Evolutionary conservation across 2,888 invertebrate species (phyloP).

Genomic region (Rhagonycha lutea): DNA sequence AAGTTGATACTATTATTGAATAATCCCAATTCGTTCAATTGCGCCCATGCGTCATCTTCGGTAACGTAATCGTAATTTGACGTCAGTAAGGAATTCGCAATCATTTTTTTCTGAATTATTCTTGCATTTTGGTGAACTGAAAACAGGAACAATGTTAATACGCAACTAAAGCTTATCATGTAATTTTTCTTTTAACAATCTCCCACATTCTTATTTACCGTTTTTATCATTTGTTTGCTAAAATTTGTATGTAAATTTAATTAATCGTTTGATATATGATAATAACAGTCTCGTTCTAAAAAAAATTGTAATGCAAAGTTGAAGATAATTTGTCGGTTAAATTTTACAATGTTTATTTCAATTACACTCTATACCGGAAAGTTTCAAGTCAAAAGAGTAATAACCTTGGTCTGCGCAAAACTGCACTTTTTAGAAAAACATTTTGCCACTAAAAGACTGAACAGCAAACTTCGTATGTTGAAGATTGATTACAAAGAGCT

Average conservation of each 20-base stretch:
- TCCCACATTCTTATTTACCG: slow-evolving; percentile 18
- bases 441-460: no score
- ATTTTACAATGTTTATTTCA: not conserved
- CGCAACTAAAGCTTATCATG: slow-evolving; percentile 16
- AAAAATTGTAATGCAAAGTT: slow-evolving; percentile 1
- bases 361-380: not conserved
- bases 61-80: slow-evolving; percentile 6
- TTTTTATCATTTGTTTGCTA: slow-evolving; percentile 25
- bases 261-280: slow-evolving; percentile 15
- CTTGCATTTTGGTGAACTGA: not conserved
- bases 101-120: not conserved
- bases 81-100: not conserved
- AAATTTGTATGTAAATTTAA: slow-evolving; percentile 26
- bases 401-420: not conserved
- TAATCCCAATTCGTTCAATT: slow-evolving; percentile 15
- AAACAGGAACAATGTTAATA: not conserved
- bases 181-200: slow-evolving; percentile 8
- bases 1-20: slow-evolving; percentile 17
- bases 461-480: no score
- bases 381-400: not conserved
- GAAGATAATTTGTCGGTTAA: not conserved
- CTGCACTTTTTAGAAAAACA: no score
- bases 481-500: no score
- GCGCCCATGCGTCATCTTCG: slow-evolving; percentile 9
- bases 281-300: slow-evolving; percentile 22